Percentiles rank a stretch among this genome's conserved stretches.
Evolutionary conservation across 2,113 vertebrate species (phyloP).

Genomic region (Pteronura brasiliensis): DNA sequence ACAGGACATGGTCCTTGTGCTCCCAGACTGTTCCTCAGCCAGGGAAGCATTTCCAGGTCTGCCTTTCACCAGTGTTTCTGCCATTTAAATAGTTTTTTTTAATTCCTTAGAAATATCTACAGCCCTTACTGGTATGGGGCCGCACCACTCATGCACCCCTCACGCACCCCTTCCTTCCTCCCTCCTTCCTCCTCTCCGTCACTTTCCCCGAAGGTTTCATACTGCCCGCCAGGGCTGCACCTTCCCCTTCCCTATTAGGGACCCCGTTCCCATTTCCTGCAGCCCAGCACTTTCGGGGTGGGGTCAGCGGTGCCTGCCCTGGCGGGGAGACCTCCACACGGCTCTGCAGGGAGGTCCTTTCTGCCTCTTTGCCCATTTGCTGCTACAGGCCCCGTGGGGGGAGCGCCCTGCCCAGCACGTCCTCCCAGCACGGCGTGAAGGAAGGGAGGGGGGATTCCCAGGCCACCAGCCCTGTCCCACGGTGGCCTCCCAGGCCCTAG

Average conservation of each 20-base stretch:
- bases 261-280: background rate
- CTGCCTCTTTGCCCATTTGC: background rate
- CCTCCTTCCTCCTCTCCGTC: no score
- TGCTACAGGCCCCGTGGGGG: background rate
- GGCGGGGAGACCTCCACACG: accelerated
- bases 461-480: background rate
- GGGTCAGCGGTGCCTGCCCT: background rate
- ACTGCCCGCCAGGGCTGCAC: background rate
- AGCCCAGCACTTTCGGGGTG: accelerated
- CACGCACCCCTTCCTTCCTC: no score
- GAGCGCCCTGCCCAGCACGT: background rate
- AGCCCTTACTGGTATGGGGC: background rate
- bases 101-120: background rate
- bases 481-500: background rate
- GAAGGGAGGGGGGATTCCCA: background rate
- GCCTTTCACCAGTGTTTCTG: background rate
- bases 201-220: no score
- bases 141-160: no score
- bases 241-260: background rate
- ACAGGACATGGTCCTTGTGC: accelerated
- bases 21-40: background rate
- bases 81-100: background rate
- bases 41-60: background rate
- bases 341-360: no score
- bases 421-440: background rate